Evolutionary conservation across 2,888 invertebrate genomes (phyloP).

Genomic region (Mystacides longicornis): DNA sequence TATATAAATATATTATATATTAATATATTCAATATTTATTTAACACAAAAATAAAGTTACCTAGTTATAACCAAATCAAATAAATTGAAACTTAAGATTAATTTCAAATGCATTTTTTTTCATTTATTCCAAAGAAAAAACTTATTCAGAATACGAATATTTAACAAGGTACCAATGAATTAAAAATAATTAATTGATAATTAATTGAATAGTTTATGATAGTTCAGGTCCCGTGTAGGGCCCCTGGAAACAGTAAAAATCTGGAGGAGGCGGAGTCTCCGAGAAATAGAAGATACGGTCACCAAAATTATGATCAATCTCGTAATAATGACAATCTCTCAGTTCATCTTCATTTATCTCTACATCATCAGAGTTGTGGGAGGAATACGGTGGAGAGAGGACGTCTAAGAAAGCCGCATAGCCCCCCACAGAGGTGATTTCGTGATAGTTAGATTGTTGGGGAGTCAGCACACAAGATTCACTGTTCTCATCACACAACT

Average conservation of each 20-base stretch:
- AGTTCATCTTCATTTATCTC: constrained; percentile 49
- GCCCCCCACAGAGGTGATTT: constrained; percentile 67
- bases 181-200: not conserved
- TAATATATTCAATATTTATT: no score
- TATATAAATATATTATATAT: no score
- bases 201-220: not conserved
- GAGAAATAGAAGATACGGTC: constrained; percentile 49
- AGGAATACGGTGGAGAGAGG: constrained; percentile 84
- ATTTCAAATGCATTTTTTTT: no score
- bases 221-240: constrained; percentile 52
- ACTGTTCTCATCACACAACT: constrained; percentile 34
- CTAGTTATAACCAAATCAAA: no score
- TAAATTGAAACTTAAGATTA: no score
- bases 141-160: not conserved
- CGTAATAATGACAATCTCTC: constrained; percentile 63
- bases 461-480: constrained; percentile 64
- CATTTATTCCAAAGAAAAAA: no score
- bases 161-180: not conserved
- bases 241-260: constrained; percentile 65
- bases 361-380: constrained; percentile 52
- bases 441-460: constrained; percentile 64
- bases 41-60: no score
- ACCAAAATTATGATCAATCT: constrained; percentile 43
- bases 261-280: constrained; percentile 54
- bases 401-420: constrained; percentile 90